Conservation (phyloP, 2,113 vertebrate genomes). For the human (Homo sapiens) region DNA sequence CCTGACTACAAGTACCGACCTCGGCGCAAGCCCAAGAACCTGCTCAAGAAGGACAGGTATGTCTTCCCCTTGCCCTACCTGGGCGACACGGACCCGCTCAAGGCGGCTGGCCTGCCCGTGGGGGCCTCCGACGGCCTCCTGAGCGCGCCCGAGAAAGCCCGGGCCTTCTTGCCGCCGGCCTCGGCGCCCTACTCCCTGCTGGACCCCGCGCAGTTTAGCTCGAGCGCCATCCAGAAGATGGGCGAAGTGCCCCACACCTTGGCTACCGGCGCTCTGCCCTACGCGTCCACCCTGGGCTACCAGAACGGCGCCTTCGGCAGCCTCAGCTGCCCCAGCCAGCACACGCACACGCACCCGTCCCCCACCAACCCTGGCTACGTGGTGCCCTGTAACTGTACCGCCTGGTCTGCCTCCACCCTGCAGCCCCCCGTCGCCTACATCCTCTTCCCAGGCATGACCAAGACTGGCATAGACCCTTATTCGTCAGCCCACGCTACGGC, state of each 20-base stretch:
- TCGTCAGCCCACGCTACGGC: slow-evolving; percentile 96
- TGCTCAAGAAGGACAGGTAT: slow-evolving; percentile 99
- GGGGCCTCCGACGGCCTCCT: slow-evolving; percentile 95
- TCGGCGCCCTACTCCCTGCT: slow-evolving; percentile 97
- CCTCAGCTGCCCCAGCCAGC: slow-evolving; percentile 96
- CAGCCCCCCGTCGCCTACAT: slow-evolving; percentile 99
- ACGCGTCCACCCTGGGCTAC: slow-evolving; percentile 98
- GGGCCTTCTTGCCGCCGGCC: slow-evolving; percentile 96
- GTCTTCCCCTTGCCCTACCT: slow-evolving; percentile 99
- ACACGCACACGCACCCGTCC: slow-evolving; percentile 99
- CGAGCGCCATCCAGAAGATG: slow-evolving; percentile 99
- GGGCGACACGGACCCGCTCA: slow-evolving; percentile 97
- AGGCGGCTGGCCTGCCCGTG: slow-evolving; percentile 93
- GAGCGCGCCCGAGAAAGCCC: slow-evolving; percentile 94
- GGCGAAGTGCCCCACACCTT: slow-evolving; percentile 98
- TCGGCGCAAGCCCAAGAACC: slow-evolving; percentile 98
- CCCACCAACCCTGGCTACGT: slow-evolving; percentile 99
- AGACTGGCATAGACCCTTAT: slow-evolving; percentile 98
- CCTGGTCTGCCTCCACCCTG: slow-evolving; percentile 98
- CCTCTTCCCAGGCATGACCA: slow-evolving; percentile 99
- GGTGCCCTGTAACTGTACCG: slow-evolving; percentile 99
- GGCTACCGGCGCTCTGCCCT: slow-evolving; percentile 95
- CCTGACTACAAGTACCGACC: slow-evolving; percentile 99
- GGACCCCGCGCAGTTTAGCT: slow-evolving; percentile 98
- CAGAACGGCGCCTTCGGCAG: slow-evolving; percentile 98